Evolutionary conservation across 2,113 vertebrate genomes (phyloP), one percentile per base, ranked within the genome.

Genomic region (Smithornis capensis): DNA sequence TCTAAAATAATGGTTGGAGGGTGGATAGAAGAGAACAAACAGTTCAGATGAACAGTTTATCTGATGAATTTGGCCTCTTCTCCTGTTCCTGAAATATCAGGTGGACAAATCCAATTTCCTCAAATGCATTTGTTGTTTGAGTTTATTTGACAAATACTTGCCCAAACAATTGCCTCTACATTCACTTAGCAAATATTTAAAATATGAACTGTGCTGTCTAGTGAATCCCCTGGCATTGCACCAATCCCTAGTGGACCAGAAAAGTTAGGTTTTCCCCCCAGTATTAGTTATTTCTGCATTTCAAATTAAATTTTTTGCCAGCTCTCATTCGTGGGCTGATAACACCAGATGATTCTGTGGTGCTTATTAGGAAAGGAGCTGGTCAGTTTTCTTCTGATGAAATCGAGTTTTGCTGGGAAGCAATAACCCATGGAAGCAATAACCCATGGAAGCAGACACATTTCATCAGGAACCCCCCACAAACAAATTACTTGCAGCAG

Each of bases 41-140:
- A 91, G 91, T 68, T 79, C 95, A 78, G 86, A 85, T 40, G 83
- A 91, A 89, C 81, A 37, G 87, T 95, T 96, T 95, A 95, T 95
- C 94, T 95, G 95, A 96, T 94, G 77, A 94, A 95, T 95, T 97
- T 89, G 95, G 91, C 62, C 77, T 94, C 77, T 68, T 87, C 81
- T 79, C 75, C 70, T 73, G 56, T 82, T 92, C n/a, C 69, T 65
- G 77, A 77, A 92, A 31, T 92, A 95, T 95, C 94, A 92, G 91
- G 91, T 97, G 94, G 91, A 95, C 96, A 97, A 96, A 95, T 95
- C 94, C 94, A 95, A 97, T 96, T 95, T 96, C 87, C 91, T 82
- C 87, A 92, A 96, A 92, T 68, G 83, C 92, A 92, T 97, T 96
- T 96, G 91, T 96, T 96, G 83, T 89, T 96, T 74, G 88, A 95